Evolutionary conservation across 1,140 invertebrate genomes (phyloP).

Genomic region (Metopolophium dirhodum): DNA sequence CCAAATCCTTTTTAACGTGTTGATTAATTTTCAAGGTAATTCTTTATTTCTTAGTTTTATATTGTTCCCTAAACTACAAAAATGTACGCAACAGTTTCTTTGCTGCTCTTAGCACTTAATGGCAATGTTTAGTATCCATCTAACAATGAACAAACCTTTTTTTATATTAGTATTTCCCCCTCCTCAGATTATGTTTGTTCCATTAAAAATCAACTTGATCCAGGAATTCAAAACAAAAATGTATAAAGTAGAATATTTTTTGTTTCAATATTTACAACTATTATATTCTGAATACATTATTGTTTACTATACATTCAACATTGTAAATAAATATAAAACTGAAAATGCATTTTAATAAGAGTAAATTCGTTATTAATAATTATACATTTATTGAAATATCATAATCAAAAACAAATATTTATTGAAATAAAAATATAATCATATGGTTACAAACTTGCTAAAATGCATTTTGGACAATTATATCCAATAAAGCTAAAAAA

Average conservation of each 20-base stretch:
- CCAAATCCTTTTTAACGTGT: constrained; percentile 4
- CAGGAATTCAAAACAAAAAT: neutral
- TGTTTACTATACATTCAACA: neutral
- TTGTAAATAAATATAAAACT: neutral
- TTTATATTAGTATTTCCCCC: neutral
- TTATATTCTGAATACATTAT: neutral
- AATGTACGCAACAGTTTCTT: neutral
- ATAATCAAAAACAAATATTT: no score
- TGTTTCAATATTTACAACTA: neutral
- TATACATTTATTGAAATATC: no score
- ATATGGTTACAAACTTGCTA: no score
- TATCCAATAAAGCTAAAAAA: no score
- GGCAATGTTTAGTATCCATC: neutral
- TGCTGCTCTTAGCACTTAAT: neutral
- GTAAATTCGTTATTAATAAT: neutral
- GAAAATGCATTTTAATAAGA: neutral
- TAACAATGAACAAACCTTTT: neutral
- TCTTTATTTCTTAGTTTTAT: neutral
- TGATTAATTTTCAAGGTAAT: constrained; percentile 2
- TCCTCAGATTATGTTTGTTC: neutral
- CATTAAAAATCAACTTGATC: neutral
- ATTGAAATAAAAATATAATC: no score
- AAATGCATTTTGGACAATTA: no score
- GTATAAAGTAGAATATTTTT: neutral
- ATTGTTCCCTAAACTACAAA: neutral